phyloP scores from a whole-genome alignment of 92 coral and sea anemone genomes.

The Metridium senile region DNA sequence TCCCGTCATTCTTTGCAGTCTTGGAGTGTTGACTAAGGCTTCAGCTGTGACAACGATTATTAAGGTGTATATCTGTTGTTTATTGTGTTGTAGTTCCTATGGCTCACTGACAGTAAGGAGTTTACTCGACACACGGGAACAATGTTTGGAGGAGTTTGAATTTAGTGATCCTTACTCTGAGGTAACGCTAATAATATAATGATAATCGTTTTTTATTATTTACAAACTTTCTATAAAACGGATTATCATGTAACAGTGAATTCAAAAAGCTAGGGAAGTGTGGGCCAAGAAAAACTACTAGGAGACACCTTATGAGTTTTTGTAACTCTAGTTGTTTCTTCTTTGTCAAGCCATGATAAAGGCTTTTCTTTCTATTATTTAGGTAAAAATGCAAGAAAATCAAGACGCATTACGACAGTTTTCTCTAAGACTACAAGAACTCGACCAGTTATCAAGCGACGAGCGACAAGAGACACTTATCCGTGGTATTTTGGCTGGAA shows the following conservation, averaged over 20 bases:
- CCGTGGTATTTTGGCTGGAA: constrained; percentile 91
- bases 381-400: constrained; percentile 95
- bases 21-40: no score
- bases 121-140: constrained; percentile 94
- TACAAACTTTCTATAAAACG: no score
- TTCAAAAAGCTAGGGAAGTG: no score
- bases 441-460: constrained; percentile 67
- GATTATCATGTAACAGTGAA: no score
- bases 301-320: no score
- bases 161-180: constrained; percentile 91
- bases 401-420: constrained; percentile 83
- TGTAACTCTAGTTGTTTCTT: no score
- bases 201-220: no score
- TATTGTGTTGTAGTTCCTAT: constrained; percentile 66
- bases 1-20: no score
- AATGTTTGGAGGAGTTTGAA: constrained; percentile 82
- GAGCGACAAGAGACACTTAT: constrained; percentile 73
- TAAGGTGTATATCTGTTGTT: not conserved
- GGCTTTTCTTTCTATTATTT: not conserved
- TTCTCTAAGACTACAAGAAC: constrained; percentile 60
- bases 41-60: no score
- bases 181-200: constrained; percentile 23
- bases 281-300: no score
- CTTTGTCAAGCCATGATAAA: no score
- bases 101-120: constrained; percentile 93